Conservation (phyloP, 2,113 vertebrate species). For the Ivindomyrus marchei region DNA sequence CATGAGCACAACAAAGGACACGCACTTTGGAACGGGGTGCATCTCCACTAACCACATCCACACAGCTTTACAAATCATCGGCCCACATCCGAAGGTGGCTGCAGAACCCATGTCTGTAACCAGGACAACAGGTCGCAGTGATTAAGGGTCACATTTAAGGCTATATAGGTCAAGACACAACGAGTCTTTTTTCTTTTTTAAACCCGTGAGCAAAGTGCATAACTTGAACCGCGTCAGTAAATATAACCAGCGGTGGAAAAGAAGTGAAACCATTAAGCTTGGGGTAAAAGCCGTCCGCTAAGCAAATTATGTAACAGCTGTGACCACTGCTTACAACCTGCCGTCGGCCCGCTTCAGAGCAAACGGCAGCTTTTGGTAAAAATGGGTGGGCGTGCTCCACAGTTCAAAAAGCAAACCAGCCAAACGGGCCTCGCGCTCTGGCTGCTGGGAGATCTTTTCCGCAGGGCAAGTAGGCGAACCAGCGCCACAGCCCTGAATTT, state of each 20-base stretch:
- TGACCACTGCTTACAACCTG: not conserved
- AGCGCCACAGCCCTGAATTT: not conserved
- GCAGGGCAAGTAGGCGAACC: not conserved
- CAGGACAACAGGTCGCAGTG: not conserved
- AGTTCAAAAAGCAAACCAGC: not conserved
- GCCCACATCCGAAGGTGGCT: not conserved
- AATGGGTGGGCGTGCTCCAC: not conserved
- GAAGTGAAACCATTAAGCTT: not conserved
- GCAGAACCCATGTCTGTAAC: not conserved
- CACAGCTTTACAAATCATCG: not conserved
- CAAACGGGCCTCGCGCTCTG: not conserved
- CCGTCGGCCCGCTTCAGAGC: not conserved
- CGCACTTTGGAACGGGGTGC: not conserved
- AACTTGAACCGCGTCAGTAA: not conserved
- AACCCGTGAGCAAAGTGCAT: not conserved
- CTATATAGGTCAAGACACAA: not conserved
- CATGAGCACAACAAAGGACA: not conserved
- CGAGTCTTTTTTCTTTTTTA: not conserved
- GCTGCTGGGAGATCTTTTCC: not conserved
- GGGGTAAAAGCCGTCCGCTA: not conserved
- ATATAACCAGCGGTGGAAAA: not conserved
- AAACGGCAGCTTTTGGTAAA: not conserved
- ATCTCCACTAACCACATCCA: not conserved
- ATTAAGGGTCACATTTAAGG: not conserved
- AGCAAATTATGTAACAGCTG: constrained; percentile 3